These are phyloP conservation scores for Rhagoletis zephyria DNA, from an alignment of 1,140 invertebrate genomes.

Conservation along the genomic window DNA sequence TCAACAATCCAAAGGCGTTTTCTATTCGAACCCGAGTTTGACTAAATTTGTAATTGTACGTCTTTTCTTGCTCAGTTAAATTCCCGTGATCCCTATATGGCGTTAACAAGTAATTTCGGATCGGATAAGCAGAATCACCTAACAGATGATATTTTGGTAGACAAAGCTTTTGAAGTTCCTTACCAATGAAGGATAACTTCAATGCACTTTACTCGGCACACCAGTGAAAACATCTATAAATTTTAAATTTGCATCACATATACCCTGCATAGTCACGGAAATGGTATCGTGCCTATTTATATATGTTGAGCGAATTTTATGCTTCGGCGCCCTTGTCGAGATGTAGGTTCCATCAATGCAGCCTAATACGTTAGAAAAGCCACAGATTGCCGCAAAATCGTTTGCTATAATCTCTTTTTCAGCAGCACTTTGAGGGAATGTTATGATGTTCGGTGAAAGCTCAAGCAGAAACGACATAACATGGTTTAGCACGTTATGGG, in stretches of 20 bases:
- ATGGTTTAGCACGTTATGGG: too few species aligned
- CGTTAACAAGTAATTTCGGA: slow-evolving; percentile 11
- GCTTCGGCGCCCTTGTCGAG: slow-evolving; percentile 12
- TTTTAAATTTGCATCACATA: slow-evolving; percentile 22
- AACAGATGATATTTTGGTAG: slow-evolving; percentile 34
- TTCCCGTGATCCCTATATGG: slow-evolving; percentile 24
- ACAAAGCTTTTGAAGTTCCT: slow-evolving; percentile 34
- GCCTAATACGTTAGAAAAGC: slow-evolving; percentile 39
- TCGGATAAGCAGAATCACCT: slow-evolving; percentile 28
- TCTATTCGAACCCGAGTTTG: slow-evolving; percentile 12
- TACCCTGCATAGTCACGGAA: slow-evolving; percentile 34
- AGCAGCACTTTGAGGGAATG: too few species aligned
- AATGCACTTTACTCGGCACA: slow-evolving; percentile 14
- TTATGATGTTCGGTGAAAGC: too few species aligned
- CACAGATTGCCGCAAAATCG: neutral
- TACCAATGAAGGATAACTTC: slow-evolving; percentile 30
- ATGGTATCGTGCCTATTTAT: slow-evolving; percentile 33
- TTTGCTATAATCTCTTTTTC: too few species aligned
- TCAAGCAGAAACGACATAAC: too few species aligned
- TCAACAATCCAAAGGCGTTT: slow-evolving; percentile 24
- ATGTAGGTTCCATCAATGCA: slow-evolving; percentile 28
- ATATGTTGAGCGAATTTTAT: slow-evolving; percentile 40
- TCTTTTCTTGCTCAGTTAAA: slow-evolving; percentile 28
- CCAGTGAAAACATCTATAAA: slow-evolving; percentile 34
- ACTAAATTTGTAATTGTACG: slow-evolving; percentile 33